Evolutionary conservation across 2,797 vertebrate species (phyloP).

Genomic region (Diceros bicornis): DNA sequence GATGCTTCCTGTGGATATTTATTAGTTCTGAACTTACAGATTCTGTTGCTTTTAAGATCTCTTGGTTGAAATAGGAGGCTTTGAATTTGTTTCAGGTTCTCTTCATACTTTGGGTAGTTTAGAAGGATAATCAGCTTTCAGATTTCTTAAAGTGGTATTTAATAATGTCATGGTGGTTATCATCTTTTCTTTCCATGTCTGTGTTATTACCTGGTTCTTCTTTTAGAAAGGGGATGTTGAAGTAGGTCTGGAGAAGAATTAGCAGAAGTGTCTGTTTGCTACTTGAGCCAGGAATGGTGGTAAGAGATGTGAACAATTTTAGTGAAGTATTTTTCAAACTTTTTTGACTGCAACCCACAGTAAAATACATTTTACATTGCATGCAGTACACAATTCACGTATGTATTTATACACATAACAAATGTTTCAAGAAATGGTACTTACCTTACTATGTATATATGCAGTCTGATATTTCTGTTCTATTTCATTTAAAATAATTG

Average conservation of each 20-base stretch:
- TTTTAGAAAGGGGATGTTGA: slow-evolving; percentile 44
- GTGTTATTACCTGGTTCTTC: not conserved
- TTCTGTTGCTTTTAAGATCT: slow-evolving; percentile 28
- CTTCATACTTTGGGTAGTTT: not conserved
- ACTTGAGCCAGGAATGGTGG: not conserved
- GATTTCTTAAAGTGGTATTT: slow-evolving; percentile 24
- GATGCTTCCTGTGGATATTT: slow-evolving; percentile 49
- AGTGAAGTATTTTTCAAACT: not conserved
- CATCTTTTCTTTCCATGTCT: not conserved
- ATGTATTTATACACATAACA: not conserved
- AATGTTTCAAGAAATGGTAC: not conserved
- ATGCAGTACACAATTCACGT: not conserved
- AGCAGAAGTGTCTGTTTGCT: not conserved
- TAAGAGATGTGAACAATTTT: slow-evolving; percentile 15
- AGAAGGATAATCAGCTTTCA: not conserved
- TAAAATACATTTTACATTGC: not conserved
- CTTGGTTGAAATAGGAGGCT: not conserved
- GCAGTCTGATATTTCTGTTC: not conserved
- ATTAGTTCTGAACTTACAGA: not conserved
- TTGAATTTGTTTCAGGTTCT: slow-evolving; percentile 58
- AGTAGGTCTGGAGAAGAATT: not conserved
- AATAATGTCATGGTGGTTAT: not conserved
- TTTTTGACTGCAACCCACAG: not conserved
- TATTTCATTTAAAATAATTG: slow-evolving; percentile 65
- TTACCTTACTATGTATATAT: not conserved